phyloP scores from a whole-genome alignment of 1,140 invertebrate species.

The Linepithema humile region DNA sequence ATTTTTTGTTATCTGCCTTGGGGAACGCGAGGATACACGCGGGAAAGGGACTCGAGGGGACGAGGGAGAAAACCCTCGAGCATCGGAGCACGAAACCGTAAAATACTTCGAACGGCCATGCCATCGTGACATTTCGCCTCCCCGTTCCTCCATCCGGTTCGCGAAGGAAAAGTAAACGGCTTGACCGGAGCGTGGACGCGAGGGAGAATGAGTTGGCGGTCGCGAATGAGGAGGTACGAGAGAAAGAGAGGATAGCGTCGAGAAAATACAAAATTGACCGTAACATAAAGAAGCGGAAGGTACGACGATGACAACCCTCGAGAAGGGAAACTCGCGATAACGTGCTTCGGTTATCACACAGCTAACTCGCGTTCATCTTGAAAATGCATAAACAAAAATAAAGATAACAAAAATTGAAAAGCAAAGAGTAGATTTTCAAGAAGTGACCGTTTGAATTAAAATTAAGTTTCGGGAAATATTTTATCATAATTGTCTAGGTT shows the following conservation, averaged over 20 bases:
- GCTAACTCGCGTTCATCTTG: constrained; percentile 37
- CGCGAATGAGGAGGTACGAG: neutral
- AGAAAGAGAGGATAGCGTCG: constrained; percentile 55
- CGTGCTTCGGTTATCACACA: constrained; percentile 63
- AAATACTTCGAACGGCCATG: constrained; percentile 58
- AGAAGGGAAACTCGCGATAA: constrained; percentile 63
- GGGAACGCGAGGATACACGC: neutral
- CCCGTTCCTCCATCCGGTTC: constrained; percentile 38
- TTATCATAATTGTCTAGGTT: neutral
- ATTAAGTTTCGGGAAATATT: neutral
- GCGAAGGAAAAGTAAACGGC: constrained; percentile 52
- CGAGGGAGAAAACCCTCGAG: neutral
- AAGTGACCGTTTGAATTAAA: neutral
- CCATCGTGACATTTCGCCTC: constrained; percentile 45
- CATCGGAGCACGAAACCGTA: constrained; percentile 46
- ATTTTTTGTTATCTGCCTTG: constrained; percentile 62
- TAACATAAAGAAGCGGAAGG: constrained; percentile 71
- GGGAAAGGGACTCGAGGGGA: neutral
- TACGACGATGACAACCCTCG: constrained; percentile 62
- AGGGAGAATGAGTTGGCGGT: neutral
- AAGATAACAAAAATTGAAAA: neutral
- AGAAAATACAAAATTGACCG: constrained; percentile 66
- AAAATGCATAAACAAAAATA: neutral
- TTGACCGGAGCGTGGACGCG: constrained; percentile 9
- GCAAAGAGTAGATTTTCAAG: neutral